phyloP scores from a whole-genome alignment of 2,797 vertebrate genomes.

The Clarias pachynema region DNA sequence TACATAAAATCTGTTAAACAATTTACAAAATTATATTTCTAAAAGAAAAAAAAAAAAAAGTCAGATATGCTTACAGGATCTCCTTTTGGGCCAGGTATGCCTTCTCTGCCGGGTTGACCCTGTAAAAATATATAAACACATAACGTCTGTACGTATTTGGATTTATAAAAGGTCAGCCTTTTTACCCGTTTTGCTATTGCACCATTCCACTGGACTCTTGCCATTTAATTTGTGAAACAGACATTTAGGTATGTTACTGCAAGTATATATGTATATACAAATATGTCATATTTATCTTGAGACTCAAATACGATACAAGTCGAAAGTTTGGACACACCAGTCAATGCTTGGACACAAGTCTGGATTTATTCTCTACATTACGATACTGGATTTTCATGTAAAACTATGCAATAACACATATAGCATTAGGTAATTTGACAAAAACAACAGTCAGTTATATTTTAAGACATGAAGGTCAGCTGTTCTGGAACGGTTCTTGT shows the following conservation, averaged over 20 bases:
- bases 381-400: not conserved
- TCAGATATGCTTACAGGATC: conserved; percentile 68
- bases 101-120: conserved; percentile 77
- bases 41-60: not conserved
- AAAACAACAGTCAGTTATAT: too few relatives aligned
- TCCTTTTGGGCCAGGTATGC: conserved; percentile 81
- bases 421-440: too few relatives aligned
- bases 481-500: too few relatives aligned
- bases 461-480: too few relatives aligned
- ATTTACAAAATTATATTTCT: not conserved
- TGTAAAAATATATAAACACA: conserved; percentile 59
- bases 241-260: not conserved
- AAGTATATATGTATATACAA: not conserved
- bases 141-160: not conserved
- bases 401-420: too few relatives aligned
- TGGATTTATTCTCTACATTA: too few relatives aligned
- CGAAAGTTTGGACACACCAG: too few relatives aligned
- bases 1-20: not conserved
- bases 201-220: not conserved
- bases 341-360: too few relatives aligned
- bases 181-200: not conserved
- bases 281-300: not conserved
- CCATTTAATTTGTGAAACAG: not conserved
- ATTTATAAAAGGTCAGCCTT: not conserved
- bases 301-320: not conserved